phyloP scores from a whole-genome alignment of 2,888 invertebrate species.

The Sminthurinus aureus region DNA sequence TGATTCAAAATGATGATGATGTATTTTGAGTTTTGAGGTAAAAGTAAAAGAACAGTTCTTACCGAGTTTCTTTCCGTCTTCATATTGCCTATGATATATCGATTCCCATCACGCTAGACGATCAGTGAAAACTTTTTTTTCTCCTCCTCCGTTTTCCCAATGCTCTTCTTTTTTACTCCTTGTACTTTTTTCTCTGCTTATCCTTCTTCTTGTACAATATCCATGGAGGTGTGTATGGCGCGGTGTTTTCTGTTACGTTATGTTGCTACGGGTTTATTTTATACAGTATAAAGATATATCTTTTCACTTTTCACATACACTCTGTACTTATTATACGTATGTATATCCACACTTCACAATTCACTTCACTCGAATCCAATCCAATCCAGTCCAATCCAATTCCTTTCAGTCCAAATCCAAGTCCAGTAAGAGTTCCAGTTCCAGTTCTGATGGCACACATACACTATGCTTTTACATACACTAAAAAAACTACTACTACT shows the following conservation, averaged over 20 bases:
- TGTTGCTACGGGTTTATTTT: neutral
- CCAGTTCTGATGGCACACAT: no score
- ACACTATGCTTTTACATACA: no score
- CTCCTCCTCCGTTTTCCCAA: constrained; percentile 4
- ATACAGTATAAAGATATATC: neutral
- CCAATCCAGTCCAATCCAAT: no score
- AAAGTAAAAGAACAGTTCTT: constrained; percentile 36
- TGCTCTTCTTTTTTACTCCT: neutral
- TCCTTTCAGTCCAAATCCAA: no score
- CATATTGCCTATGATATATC: constrained; percentile 56
- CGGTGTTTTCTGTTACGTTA: neutral
- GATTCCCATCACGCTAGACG: constrained; percentile 54
- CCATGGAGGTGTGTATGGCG: neutral
- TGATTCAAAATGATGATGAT: constrained; percentile 7
- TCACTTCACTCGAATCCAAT: no score
- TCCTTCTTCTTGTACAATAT: neutral
- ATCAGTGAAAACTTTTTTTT: constrained; percentile 44
- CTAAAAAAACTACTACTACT: no score
- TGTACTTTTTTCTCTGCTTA: neutral
- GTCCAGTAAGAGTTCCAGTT: no score
- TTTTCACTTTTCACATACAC: no score
- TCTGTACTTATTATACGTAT: no score
- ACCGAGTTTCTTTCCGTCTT: constrained; percentile 58
- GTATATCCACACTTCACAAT: no score
- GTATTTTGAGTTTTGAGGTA: neutral